Percentiles rank a stretch among this genome's conserved stretches.
phyloP scores from a whole-genome alignment of 1,140 invertebrate genomes.

The Diploscapter pachys region DNA sequence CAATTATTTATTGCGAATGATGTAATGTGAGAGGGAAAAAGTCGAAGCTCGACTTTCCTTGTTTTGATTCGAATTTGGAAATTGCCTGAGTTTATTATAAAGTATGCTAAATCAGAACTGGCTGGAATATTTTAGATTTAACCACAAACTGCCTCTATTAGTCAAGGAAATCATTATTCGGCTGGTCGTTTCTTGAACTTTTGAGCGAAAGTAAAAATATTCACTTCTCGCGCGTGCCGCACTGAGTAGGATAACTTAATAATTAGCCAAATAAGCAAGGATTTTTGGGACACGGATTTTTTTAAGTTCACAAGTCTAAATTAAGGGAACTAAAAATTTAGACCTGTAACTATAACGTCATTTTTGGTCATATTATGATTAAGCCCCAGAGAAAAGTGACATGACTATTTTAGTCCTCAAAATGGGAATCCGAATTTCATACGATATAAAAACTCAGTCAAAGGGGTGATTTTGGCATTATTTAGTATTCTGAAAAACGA shows the following conservation, averaged over 20 bases:
- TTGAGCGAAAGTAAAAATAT: background rate
- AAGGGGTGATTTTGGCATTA: background rate
- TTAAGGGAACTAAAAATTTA: too few species aligned
- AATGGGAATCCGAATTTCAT: background rate
- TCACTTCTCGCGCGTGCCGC: background rate
- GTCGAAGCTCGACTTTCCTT: too few species aligned
- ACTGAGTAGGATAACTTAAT: background rate
- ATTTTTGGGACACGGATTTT: background rate
- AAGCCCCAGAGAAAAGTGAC: background rate
- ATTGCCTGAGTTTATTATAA: background rate
- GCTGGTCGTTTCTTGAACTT: background rate
- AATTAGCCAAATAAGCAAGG: background rate
- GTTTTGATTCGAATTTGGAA: too few species aligned
- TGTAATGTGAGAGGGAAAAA: too few species aligned
- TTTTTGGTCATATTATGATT: background rate
- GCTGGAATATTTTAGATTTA: background rate
- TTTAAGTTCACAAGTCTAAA: background rate
- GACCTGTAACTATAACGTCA: background rate
- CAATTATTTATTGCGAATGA: too few species aligned
- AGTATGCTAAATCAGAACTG: background rate
- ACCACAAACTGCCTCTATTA: too few species aligned
- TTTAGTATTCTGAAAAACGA: conserved; percentile 19
- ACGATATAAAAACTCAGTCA: conserved; percentile 8
- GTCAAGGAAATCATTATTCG: too few species aligned
- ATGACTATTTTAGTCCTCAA: background rate